Conservation (phyloP, 1,140 invertebrate genomes). For the Cydia fagiglandana region DNA sequence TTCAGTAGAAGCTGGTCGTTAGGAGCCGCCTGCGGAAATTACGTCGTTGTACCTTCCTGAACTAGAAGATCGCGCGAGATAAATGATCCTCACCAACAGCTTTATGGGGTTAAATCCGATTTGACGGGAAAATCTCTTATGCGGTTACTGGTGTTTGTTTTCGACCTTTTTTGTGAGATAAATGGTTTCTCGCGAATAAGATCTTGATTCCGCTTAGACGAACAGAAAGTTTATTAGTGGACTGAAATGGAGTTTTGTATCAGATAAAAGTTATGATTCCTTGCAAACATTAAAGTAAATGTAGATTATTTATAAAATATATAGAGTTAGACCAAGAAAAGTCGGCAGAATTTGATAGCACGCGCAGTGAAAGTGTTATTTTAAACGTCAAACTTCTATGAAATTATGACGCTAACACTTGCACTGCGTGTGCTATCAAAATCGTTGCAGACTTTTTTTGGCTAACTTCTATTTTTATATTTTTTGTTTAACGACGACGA, state of each 20-base stretch:
- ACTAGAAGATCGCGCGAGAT: constrained; percentile 28
- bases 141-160: constrained; percentile 25
- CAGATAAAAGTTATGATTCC: not conserved
- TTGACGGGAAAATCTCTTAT: constrained; percentile 36
- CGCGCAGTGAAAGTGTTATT: too few species aligned
- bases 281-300: not conserved
- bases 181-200: constrained; percentile 16
- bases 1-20: constrained; percentile 48
- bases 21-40: constrained; percentile 42
- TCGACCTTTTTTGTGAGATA: constrained; percentile 16
- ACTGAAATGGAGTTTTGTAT: not conserved
- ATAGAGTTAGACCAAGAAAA: too few species aligned
- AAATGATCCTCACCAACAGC: constrained; percentile 36
- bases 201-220: not conserved
- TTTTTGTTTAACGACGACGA: too few species aligned
- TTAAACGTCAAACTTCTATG: too few species aligned
- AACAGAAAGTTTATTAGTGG: not conserved
- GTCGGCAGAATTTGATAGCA: too few species aligned
- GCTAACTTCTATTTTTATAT: too few species aligned
- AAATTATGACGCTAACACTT: too few species aligned
- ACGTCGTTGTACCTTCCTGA: constrained; percentile 35
- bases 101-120: constrained; percentile 37
- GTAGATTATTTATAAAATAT: too few species aligned
- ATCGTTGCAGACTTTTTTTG: too few species aligned
- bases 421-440: too few species aligned